Conservation (phyloP, 30 jellyfish, hydroid and myxozoan genomes). For the Thelohanellus kitauei region DNA sequence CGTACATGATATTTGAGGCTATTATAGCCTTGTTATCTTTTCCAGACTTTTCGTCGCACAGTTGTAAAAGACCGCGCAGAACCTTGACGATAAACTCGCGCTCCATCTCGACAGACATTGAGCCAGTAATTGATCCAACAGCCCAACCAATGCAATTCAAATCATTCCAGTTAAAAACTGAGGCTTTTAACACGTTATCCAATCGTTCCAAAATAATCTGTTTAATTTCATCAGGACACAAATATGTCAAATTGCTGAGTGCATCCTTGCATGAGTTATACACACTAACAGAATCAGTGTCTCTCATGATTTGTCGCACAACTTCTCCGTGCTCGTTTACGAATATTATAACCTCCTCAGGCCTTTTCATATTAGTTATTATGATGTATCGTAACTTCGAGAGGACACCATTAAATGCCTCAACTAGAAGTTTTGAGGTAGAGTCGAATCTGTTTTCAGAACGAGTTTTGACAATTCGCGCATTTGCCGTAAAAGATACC, state of each 20-base stretch:
- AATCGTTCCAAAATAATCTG: neutral
- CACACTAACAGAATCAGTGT: conserved; percentile 65
- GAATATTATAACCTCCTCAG: conserved; percentile 84
- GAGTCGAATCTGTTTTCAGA: too few species aligned
- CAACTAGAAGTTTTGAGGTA: too few species aligned
- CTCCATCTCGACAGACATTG: conserved; percentile 88
- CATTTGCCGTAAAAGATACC: conserved; percentile 1
- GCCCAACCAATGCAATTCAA: conserved; percentile 42
- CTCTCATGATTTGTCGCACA: conserved; percentile 81
- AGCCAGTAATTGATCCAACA: conserved; percentile 91
- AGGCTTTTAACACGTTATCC: too few species aligned
- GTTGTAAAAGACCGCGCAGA: conserved; percentile 41
- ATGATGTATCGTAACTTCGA: conserved; percentile 30
- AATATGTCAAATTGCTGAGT: conserved; percentile 14
- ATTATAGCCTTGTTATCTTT: conserved; percentile 85
- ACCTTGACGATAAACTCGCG: conserved; percentile 67
- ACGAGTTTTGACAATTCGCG: too few species aligned
- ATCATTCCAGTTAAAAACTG: neutral
- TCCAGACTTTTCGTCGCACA: conserved; percentile 75
- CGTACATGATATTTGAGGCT: conserved; percentile 88
- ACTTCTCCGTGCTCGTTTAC: conserved; percentile 96
- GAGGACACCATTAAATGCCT: neutral
- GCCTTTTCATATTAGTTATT: conserved; percentile 88
- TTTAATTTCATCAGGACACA: neutral
- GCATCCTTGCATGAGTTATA: conserved; percentile 73